Conservation (phyloP, 2,888 invertebrate species). For the Lithosia quadra region DNA sequence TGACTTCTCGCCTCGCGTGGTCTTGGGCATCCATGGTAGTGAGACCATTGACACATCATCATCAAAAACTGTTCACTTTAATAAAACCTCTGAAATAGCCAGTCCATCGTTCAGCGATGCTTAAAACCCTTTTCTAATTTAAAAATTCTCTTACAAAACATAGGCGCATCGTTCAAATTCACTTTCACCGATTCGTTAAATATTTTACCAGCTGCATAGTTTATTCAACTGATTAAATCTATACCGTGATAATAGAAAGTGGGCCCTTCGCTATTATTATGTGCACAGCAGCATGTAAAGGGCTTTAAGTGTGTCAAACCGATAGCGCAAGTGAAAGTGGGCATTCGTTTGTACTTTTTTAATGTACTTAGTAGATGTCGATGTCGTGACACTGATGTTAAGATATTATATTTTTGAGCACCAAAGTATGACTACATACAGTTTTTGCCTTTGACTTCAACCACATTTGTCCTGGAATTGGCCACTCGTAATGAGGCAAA, state of each 20-base stretch:
- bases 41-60: too few species aligned
- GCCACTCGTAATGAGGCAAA: not conserved
- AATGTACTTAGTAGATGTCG: slow-evolving; percentile 29
- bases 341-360: slow-evolving; percentile 29
- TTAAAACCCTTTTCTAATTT: too few species aligned
- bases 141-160: not conserved
- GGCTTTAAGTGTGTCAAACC: slow-evolving; percentile 67
- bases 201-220: not conserved
- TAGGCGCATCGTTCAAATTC: not conserved
- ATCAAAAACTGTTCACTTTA: too few species aligned
- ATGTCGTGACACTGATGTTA: slow-evolving; percentile 23
- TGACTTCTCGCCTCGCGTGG: too few species aligned
- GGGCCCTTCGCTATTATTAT: slow-evolving; percentile 49
- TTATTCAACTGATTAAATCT: slow-evolving; percentile 18
- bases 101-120: not conserved
- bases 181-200: slow-evolving; percentile 5
- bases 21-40: too few species aligned
- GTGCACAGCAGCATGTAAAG: slow-evolving; percentile 51
- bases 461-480: not conserved
- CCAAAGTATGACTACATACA: not conserved
- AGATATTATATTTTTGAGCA: slow-evolving; percentile 35
- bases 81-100: too few species aligned
- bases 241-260: slow-evolving; percentile 53
- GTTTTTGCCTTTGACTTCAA: not conserved
- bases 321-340: slow-evolving; percentile 67